phyloP scores from a whole-genome alignment of 2,888 invertebrate genomes.

The Cepaea hortensis region DNA sequence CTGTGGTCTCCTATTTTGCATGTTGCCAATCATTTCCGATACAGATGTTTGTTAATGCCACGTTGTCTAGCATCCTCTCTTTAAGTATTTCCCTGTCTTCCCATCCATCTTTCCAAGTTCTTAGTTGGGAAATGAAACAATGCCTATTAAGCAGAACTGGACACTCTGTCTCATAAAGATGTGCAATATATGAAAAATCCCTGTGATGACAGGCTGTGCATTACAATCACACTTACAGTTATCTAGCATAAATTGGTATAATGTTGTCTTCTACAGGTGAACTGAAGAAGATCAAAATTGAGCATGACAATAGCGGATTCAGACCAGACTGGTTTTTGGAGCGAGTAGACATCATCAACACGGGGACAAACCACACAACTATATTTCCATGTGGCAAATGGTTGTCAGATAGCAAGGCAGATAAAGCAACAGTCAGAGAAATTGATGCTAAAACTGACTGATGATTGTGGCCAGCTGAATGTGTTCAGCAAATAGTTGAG shows the following conservation, averaged over 20 bases:
- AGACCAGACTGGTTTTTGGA: slow-evolving; percentile 75
- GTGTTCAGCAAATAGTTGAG: background rate
- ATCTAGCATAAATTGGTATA: background rate
- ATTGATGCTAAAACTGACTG: slow-evolving; percentile 52
- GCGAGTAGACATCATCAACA: slow-evolving; percentile 70
- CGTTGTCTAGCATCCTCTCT: too few relatives aligned
- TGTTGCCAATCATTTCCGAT: too few relatives aligned
- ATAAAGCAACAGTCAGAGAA: slow-evolving; percentile 66
- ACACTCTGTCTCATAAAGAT: too few relatives aligned
- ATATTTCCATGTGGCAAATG: slow-evolving; percentile 74
- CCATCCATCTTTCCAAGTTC: too few relatives aligned
- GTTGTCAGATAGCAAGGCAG: slow-evolving; percentile 74
- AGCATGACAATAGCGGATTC: slow-evolving; percentile 74
- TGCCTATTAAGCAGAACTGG: too few relatives aligned
- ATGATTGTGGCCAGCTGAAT: background rate
- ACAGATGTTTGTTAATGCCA: too few relatives aligned
- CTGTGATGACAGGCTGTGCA: too few relatives aligned
- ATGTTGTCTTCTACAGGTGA: slow-evolving; percentile 66
- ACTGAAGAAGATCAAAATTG: slow-evolving; percentile 71
- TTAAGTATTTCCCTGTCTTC: too few relatives aligned
- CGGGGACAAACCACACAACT: slow-evolving; percentile 65
- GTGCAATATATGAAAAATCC: too few relatives aligned
- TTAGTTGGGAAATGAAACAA: too few relatives aligned
- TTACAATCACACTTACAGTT: too few relatives aligned
- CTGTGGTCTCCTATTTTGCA: too few relatives aligned